phyloP scores from a whole-genome alignment of 2,113 vertebrate species.

The Atherinomorus stipes region DNA sequence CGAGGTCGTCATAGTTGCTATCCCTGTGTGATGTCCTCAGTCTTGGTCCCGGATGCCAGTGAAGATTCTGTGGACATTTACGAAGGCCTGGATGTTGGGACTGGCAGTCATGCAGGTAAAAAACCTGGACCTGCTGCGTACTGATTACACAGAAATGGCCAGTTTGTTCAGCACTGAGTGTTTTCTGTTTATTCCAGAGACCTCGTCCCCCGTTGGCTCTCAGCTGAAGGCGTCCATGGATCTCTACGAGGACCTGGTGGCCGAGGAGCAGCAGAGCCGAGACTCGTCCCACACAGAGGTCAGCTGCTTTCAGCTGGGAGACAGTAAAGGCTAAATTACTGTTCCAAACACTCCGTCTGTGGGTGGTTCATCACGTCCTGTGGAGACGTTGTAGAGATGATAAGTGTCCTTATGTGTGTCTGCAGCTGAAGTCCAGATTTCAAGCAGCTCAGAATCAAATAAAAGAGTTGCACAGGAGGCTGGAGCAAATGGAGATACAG shows the following conservation, averaged over 20 bases:
- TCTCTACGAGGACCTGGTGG: slow-evolving; percentile 93
- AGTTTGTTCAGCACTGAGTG: neutral
- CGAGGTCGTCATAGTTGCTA: too few relatives aligned
- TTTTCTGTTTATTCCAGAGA: slow-evolving; percentile 58
- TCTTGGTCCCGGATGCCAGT: slow-evolving; percentile 60
- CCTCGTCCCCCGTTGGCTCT: slow-evolving; percentile 54
- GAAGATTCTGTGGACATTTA: slow-evolving; percentile 97
- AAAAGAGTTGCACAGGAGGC: slow-evolving; percentile 86
- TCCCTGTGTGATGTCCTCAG: slow-evolving; percentile 40
- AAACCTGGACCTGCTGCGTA: neutral
- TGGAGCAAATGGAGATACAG: slow-evolving; percentile 91
- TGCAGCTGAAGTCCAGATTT: slow-evolving; percentile 89
- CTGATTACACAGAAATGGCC: neutral
- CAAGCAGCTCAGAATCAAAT: slow-evolving; percentile 91
- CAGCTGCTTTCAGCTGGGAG: neutral
- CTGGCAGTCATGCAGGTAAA: slow-evolving; percentile 58
- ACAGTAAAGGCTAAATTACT: too few relatives aligned
- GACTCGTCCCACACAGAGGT: slow-evolving; percentile 90
- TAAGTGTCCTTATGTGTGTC: slow-evolving; percentile 54
- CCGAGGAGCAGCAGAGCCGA: slow-evolving; percentile 91
- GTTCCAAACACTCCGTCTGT: too few relatives aligned
- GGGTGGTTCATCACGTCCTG: neutral
- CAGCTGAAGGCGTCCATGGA: slow-evolving; percentile 87
- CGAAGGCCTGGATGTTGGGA: slow-evolving; percentile 85
- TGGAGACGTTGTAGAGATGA: too few relatives aligned